Percentiles rank a stretch among this genome's conserved stretches.
Conservation (phyloP, 2,113 vertebrate species). For the Microcebus tavaratra region DNA sequence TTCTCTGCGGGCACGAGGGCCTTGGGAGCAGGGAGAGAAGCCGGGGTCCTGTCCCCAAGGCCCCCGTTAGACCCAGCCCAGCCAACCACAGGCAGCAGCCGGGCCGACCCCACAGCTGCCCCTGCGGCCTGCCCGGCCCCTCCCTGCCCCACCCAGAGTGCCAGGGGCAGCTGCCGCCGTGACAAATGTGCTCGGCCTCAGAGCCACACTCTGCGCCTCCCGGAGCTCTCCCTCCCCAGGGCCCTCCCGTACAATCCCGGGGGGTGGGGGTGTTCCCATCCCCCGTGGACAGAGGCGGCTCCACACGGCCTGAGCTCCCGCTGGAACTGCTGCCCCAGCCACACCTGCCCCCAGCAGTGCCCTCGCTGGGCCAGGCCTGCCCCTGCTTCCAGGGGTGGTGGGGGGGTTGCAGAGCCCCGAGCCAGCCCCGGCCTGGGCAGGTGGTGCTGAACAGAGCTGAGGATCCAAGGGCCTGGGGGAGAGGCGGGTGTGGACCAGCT, state of each 20-base stretch:
- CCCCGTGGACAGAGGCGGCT: not conserved
- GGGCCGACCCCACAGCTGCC: conserved; percentile 43
- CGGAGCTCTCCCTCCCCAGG: not conserved
- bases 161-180: conserved; percentile 62
- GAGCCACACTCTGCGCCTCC: not conserved
- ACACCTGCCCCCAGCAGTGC: rapidly evolving
- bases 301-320: not conserved
- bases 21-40: rapidly evolving
- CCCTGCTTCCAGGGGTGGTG: rapidly evolving
- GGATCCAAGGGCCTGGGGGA: not conserved
- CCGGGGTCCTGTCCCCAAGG: not conserved
- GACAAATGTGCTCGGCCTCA: conserved; percentile 50
- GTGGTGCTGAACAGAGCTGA: not conserved
- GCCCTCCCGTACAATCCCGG: rapidly evolving
- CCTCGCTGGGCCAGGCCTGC: rapidly evolving
- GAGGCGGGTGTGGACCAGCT: no score
- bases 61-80: not conserved
- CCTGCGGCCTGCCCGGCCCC: not conserved
- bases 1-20: rapidly evolving
- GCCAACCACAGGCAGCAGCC: not conserved
- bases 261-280: rapidly evolving
- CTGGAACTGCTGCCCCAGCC: no score
- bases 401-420: not conserved
- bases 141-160: not conserved
- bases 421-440: not conserved